Conservation (phyloP, 2,113 vertebrate species). For the Crypturellus undulatus region DNA sequence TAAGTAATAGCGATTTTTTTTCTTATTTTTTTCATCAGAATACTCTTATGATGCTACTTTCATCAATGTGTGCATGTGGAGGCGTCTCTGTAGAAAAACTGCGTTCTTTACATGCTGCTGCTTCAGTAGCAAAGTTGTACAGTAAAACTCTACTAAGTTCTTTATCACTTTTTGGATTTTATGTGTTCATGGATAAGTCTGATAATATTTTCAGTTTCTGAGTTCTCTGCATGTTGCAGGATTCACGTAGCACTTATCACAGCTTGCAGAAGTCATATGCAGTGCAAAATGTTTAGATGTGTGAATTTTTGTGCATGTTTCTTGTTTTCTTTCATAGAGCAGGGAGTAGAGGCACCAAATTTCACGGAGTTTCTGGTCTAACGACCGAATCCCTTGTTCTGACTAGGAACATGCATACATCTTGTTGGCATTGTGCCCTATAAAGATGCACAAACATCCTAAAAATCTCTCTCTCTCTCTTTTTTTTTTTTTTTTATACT, state of each 20-base stretch:
- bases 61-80: neutral
- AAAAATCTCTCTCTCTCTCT: neutral
- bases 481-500: neutral
- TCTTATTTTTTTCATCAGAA: neutral
- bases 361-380: neutral
- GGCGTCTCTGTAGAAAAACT: neutral
- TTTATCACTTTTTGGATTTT: slow-evolving; percentile 20
- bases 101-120: neutral
- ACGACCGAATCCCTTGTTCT: neutral
- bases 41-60: neutral
- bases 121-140: neutral
- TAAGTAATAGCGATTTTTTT: neutral
- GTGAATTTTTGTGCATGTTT: neutral
- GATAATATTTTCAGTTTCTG: slow-evolving; percentile 5
- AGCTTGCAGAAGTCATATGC: neutral
- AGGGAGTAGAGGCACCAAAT: neutral
- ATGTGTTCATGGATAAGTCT: slow-evolving; percentile 11
- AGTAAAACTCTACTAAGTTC: neutral
- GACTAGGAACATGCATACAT: neutral
- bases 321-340: neutral
- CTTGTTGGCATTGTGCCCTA: neutral
- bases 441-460: neutral
- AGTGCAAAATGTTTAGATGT: neutral
- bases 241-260: neutral
- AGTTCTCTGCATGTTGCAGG: neutral